Base-by-base conservation (phyloP, 2,113 vertebrate species). In the Megalops atlanticus region DNA sequence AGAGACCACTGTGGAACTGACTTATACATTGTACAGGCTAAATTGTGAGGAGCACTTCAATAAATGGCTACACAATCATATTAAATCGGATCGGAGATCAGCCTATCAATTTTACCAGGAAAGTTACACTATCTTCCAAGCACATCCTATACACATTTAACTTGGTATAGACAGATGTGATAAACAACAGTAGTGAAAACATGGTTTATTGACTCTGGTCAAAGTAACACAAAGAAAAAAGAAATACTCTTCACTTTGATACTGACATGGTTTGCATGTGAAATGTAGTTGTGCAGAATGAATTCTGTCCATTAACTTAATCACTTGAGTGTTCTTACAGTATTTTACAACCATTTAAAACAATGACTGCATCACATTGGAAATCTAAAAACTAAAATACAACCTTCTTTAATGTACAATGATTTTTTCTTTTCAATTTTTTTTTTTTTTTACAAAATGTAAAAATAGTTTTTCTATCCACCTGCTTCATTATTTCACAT, bases 321-420 rank as follows among this genome's bases (percentile, higher is more conserved):
- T 82, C 38, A 82, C 81, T 80, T 83, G 77, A 87, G 47, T 90
- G 89, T 74, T 80, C 52, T 73, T 79, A 72, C 85, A 86, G 80
- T 79, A 86, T 86, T 89, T 92, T 87, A 95, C 93, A 95, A 95
- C 92, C 94, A 95, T 94, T 95, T 94, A 94, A 95, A 95, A 95
- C 93, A 95, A 95, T 95, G 93, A 95, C 93, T 93, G 94, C 87
- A 92, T 90, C 87, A 88, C 87, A 83, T 81, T 78, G 47, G 81
- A 88, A 90, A 87, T 82, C 85, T 71, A 85, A 85, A 81, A 85
- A 78, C 80, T 83, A 88, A 87, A 82, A 78, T 78, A 91, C 83
- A 87, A 82, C 75, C 47, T 80, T 83, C 58, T 54, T 83, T 83
- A 87, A 87, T 83, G 87, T 85, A 90, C 84, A 86, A 76, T 11